Evolutionary conservation across 2,888 invertebrate genomes (phyloP), one percentile per base, ranked within the genome.

Genomic region (Amiota minor): DNA sequence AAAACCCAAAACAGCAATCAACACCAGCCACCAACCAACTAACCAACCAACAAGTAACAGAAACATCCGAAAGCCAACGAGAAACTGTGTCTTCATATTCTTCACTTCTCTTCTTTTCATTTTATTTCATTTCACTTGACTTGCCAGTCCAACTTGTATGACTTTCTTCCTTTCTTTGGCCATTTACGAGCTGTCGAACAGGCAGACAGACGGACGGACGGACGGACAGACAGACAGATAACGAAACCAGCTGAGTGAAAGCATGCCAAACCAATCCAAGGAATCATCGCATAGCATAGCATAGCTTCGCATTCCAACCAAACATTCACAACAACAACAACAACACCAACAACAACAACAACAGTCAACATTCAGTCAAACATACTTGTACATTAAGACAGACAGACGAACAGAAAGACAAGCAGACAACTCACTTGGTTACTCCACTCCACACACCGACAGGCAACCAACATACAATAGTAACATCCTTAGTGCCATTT

Each of bases 1-100:
- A 89, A 89, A 89, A 89, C 89, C 89, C 89, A 87, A 84, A 88
- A 89, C 89, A 89, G 87, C 86, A 89, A 88, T 89, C 88, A 88
- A 89, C 88, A 89, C 88, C 88, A 88, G 77, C 78, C 72, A 80
- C 80, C 80, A 76, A 73, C 75, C 64, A 74, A 72, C 50, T 70
- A 72, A 67, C 73, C 71, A 65, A 62, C 71, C 65, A 64, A 47
- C 64, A 71, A 47, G 46, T 11, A 64, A 45, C 74, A 72, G 73
- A 75, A 76, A 73, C 72, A 47, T 14, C 72, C 59, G 73, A 71
- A 64, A 75, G 65, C 23, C 71, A 65, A 46, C 72, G 70, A 72
- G 71, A 8, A 67, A 49, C 67, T 20, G 12, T 70, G 76, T 75
- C 76, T 78, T 83, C 83, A 79, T 81, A 75, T 82, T 78, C 83